Evolutionary conservation across 2,888 invertebrate species (phyloP).

Genomic region (Zygothrica quintamaculata): DNA sequence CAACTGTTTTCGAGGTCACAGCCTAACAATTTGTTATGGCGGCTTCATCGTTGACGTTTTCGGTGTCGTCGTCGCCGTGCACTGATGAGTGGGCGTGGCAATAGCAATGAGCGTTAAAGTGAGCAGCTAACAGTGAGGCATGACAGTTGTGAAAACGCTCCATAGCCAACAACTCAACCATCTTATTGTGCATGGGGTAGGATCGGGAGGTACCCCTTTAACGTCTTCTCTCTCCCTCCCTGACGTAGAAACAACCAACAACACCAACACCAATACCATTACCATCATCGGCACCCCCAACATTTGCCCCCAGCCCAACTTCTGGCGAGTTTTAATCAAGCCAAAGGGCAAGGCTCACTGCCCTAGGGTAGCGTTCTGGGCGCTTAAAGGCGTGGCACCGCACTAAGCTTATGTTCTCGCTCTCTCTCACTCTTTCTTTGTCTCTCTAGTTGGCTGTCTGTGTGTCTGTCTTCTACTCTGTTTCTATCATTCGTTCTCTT

Average conservation of each 20-base stretch:
- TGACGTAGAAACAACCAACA: too few species aligned
- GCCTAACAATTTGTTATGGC: constrained; percentile 78
- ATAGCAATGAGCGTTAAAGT: constrained; percentile 78
- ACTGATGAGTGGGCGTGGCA: constrained; percentile 80
- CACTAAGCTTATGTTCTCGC: too few species aligned
- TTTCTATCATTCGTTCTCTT: too few species aligned
- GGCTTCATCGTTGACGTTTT: constrained; percentile 29
- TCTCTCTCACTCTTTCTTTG: constrained; percentile 30
- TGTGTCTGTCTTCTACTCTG: too few species aligned
- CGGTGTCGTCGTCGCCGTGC: constrained; percentile 27
- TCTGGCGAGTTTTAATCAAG: constrained; percentile 58
- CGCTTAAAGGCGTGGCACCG: constrained; percentile 21
- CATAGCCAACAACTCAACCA: constrained; percentile 4
- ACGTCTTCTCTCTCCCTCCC: neutral
- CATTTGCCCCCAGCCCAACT: too few species aligned
- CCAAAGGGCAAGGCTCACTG: constrained; percentile 12
- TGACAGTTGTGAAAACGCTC: constrained; percentile 62
- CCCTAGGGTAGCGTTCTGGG: neutral
- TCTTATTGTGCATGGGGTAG: neutral
- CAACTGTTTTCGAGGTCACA: constrained; percentile 77
- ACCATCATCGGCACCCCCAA: too few species aligned
- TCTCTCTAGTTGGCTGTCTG: constrained; percentile 13
- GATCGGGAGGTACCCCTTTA: neutral
- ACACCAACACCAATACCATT: too few species aligned
- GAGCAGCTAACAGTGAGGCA: constrained; percentile 76